Evolutionary conservation across 2,797 vertebrate genomes (phyloP).

Genomic region (Petrocephalus schoutedeni): DNA sequence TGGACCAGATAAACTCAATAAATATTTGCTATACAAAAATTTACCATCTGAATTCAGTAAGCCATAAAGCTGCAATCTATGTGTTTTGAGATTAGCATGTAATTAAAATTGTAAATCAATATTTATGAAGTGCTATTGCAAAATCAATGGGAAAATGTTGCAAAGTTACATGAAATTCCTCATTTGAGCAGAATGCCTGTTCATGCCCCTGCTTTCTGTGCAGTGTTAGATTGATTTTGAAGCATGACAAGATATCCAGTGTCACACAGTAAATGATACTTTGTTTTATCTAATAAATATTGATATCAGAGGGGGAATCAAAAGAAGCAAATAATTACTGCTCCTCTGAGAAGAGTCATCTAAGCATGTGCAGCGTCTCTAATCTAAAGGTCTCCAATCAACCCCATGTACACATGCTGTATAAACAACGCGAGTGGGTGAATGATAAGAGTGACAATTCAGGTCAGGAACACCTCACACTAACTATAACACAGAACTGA

Average conservation of each 20-base stretch:
- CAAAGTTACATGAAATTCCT: slow-evolving; percentile 53
- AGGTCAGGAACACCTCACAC: neutral
- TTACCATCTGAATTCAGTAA: slow-evolving; percentile 68
- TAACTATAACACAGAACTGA: neutral
- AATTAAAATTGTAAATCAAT: slow-evolving; percentile 71
- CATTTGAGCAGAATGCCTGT: slow-evolving; percentile 17
- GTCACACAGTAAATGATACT: slow-evolving; percentile 25
- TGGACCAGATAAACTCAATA: slow-evolving; percentile 71
- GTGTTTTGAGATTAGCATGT: slow-evolving; percentile 64
- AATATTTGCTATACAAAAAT: slow-evolving; percentile 70
- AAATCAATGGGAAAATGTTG: slow-evolving; percentile 56
- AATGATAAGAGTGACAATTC: neutral
- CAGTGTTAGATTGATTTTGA: slow-evolving; percentile 34
- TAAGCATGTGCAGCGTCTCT: neutral
- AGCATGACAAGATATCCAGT: slow-evolving; percentile 18
- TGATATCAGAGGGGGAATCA: slow-evolving; percentile 9
- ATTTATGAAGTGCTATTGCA: slow-evolving; percentile 64
- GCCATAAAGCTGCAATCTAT: slow-evolving; percentile 62
- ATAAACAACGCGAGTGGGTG: neutral
- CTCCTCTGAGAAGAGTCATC: slow-evolving; percentile 2
- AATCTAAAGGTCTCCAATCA: slow-evolving; percentile 1
- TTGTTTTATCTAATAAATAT: slow-evolving; percentile 25
- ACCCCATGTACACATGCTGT: neutral
- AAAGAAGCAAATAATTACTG: neutral
- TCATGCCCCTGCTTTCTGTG: slow-evolving; percentile 22